Percentiles rank a stretch among this genome's conserved stretches.
Evolutionary conservation across 2,888 invertebrate genomes (phyloP).

Genomic region (Corbicula japonica): DNA sequence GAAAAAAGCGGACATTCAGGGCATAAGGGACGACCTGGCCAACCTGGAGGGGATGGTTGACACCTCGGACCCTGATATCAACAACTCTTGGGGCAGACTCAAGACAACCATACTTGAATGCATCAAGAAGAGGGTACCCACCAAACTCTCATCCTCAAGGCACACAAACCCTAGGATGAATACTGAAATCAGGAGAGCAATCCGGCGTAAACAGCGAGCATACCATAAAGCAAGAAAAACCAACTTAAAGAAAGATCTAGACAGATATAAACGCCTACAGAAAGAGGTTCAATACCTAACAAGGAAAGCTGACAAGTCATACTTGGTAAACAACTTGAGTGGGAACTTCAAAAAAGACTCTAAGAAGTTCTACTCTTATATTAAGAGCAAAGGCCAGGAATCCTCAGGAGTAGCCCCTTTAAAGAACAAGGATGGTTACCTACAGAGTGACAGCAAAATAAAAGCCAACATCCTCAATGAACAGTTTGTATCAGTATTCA

Average conservation of each 20-base stretch:
- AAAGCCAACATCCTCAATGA: too few relatives aligned
- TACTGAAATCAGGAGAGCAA: slow-evolving; percentile 16
- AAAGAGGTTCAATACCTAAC: slow-evolving; percentile 17
- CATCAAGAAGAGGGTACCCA: slow-evolving; percentile 10
- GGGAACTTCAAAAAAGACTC: too few relatives aligned
- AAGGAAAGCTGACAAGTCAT: too few relatives aligned
- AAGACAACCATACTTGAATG: neutral
- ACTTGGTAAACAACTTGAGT: too few relatives aligned
- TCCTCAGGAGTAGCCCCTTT: too few relatives aligned
- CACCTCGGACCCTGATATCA: neutral
- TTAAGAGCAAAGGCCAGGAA: too few relatives aligned
- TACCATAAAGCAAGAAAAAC: slow-evolving; percentile 18
- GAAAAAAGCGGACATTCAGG: slow-evolving; percentile 18
- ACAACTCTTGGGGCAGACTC: neutral
- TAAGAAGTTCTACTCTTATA: too few relatives aligned
- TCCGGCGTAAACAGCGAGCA: slow-evolving; percentile 5
- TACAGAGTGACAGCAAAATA: too few relatives aligned
- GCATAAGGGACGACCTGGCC: neutral
- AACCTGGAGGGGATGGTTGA: neutral
- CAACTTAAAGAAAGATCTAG: slow-evolving; percentile 5
- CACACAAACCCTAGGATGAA: slow-evolving; percentile 32
- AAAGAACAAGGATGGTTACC: too few relatives aligned
- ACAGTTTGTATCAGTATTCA: too few relatives aligned
- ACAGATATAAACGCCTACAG: slow-evolving; percentile 21
- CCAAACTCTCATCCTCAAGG: slow-evolving; percentile 15